Conservation (phyloP, 2,888 invertebrate species). For the Chloroclystis v-ata region DNA sequence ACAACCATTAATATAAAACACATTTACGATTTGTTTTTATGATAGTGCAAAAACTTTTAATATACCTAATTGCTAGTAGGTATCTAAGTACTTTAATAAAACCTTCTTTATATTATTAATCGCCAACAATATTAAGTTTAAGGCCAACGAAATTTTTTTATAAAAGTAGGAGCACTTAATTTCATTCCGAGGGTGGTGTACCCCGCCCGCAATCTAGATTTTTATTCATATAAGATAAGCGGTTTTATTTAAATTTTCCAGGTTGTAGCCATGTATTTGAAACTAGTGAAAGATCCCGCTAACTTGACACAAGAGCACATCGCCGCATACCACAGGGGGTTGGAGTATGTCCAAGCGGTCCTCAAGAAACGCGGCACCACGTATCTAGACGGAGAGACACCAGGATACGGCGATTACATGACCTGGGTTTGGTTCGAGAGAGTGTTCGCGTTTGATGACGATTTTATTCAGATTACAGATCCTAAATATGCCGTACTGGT, state of each 20-base stretch:
- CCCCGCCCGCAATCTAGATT: too few relatives aligned
- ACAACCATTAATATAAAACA: too few relatives aligned
- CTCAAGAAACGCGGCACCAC: constrained; percentile 77
- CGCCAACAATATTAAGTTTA: too few relatives aligned
- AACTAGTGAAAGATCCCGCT: constrained; percentile 31
- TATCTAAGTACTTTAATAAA: too few relatives aligned
- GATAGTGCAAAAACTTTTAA: too few relatives aligned
- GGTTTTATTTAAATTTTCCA: constrained; percentile 31
- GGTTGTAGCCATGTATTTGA: constrained; percentile 46
- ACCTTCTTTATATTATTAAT: too few relatives aligned
- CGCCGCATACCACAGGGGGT: constrained; percentile 48
- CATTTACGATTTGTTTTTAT: too few relatives aligned
- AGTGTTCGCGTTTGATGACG: constrained; percentile 66
- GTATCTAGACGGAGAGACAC: constrained; percentile 81
- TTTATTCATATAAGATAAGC: constrained; percentile 40
- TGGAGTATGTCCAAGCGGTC: constrained; percentile 81
- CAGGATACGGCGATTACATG: constrained; percentile 89
- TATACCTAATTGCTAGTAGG: too few relatives aligned
- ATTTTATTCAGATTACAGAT: constrained; percentile 37
- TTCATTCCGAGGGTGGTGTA: too few relatives aligned
- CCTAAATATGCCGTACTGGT: too few relatives aligned
- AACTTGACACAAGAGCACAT: constrained; percentile 46
- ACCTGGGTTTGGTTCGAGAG: constrained; percentile 93
- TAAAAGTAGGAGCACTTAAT: too few relatives aligned
- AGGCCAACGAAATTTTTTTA: too few relatives aligned